Evolutionary conservation across 64 coral and sea anemone species (phyloP).

Genomic region (Platygyra sinensis): DNA sequence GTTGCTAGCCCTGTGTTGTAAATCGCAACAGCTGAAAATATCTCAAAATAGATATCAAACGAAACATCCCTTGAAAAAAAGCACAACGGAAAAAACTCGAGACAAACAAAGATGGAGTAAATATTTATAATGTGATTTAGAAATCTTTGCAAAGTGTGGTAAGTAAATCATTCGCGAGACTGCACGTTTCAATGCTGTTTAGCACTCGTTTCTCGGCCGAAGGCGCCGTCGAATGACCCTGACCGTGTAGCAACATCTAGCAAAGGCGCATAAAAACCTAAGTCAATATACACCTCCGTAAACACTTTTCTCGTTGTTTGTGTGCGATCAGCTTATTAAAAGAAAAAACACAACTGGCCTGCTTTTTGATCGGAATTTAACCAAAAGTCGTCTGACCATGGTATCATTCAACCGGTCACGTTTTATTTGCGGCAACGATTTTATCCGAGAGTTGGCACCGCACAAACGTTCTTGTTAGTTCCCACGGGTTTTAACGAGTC

Average conservation of each 20-base stretch:
- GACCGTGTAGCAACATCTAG: not conserved
- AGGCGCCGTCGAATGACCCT: not conserved
- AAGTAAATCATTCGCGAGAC: not conserved
- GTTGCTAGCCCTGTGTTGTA: not conserved
- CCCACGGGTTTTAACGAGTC: not conserved
- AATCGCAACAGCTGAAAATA: not conserved
- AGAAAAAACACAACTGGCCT: not conserved
- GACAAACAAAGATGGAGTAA: not conserved
- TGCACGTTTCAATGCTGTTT: not conserved
- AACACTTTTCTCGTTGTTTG: not conserved
- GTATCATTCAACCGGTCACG: not conserved
- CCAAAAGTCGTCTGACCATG: not conserved
- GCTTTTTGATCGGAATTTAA: too few relatives aligned
- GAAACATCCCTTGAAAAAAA: not conserved
- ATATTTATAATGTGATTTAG: constrained; percentile 30
- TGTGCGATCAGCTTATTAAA: constrained; percentile 21
- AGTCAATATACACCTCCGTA: not conserved
- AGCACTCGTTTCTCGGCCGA: not conserved
- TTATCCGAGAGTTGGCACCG: too few relatives aligned
- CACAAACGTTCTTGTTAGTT: too few relatives aligned
- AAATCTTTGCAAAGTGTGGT: not conserved
- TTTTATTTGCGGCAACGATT: not conserved
- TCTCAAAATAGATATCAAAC: not conserved
- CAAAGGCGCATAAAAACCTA: not conserved
- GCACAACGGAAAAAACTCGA: not conserved